These are phyloP conservation scores for Myiagra hebetior DNA, from an alignment of 2,113 vertebrate species.

Conservation along the genomic window DNA sequence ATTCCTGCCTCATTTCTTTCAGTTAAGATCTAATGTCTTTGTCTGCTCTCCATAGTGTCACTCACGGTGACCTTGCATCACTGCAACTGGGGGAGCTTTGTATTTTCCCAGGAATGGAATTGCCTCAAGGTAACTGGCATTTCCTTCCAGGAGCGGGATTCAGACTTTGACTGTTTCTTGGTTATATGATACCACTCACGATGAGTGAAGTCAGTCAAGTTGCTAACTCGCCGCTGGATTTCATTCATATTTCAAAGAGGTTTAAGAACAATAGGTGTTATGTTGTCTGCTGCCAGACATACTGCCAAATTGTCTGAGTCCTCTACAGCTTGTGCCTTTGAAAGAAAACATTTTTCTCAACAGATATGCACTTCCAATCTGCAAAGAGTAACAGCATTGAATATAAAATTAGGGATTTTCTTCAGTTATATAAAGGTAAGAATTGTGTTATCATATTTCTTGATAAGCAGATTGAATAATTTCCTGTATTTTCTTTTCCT, in stretches of 20 bases:
- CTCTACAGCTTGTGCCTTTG: background rate
- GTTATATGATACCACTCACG: background rate
- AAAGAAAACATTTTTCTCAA: background rate
- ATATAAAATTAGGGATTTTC: background rate
- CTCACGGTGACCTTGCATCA: background rate
- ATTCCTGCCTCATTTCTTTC: background rate
- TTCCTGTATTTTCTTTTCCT: background rate
- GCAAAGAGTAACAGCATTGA: background rate
- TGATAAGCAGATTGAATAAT: background rate
- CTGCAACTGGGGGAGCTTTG: background rate
- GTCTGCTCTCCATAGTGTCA: background rate
- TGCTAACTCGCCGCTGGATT: background rate
- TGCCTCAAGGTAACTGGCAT: background rate
- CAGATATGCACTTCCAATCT: background rate
- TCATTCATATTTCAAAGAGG: slow-evolving; percentile 13
- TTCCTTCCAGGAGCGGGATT: slow-evolving; percentile 11
- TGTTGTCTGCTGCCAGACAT: background rate
- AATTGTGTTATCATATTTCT: background rate
- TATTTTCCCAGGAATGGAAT: background rate
- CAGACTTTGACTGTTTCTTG: background rate
- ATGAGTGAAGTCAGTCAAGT: background rate
- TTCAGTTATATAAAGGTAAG: background rate
- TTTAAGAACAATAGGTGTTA: background rate
- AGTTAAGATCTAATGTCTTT: background rate
- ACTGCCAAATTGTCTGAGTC: background rate